Conservation (phyloP, 1,140 invertebrate genomes). For the Drosophila truncata region DNA sequence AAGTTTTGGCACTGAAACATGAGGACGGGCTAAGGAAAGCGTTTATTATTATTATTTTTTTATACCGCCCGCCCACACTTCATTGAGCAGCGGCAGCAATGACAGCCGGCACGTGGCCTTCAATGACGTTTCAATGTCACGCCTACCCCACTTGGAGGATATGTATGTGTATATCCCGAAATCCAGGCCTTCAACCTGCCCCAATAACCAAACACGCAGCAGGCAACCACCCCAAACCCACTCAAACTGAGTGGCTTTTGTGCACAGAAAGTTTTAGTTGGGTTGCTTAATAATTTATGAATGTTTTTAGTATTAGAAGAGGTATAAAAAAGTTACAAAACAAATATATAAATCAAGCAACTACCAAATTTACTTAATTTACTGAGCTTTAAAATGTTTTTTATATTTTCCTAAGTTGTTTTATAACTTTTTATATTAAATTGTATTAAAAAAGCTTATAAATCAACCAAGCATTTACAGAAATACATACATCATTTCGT, state of each 20-base stretch:
- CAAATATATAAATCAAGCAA: background rate
- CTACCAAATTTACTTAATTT: too few species aligned
- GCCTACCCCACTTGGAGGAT: slow-evolving; percentile 1
- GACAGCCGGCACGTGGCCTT: slow-evolving; percentile 54
- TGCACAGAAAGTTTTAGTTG: background rate
- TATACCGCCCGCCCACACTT: slow-evolving; percentile 29
- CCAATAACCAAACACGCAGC: slow-evolving; percentile 39
- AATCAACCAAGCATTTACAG: background rate
- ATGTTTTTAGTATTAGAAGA: background rate
- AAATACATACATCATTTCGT: background rate
- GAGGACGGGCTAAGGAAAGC: slow-evolving; percentile 18
- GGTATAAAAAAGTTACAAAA: background rate
- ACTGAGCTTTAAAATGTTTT: background rate
- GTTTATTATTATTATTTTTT: slow-evolving; percentile 1
- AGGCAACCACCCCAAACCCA: background rate
- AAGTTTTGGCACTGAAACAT: slow-evolving; percentile 69
- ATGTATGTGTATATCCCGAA: slow-evolving; percentile 22
- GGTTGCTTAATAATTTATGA: background rate
- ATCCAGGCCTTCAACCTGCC: slow-evolving; percentile 39
- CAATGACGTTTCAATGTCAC: slow-evolving; percentile 78
- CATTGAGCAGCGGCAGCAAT: slow-evolving; percentile 13
- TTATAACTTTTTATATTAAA: background rate
- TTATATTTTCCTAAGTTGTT: background rate
- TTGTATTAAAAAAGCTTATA: background rate
- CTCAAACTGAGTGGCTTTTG: slow-evolving; percentile 16